Evolutionary conservation across 2,797 vertebrate genomes (phyloP).

Genomic region (Manis pentadactyla): DNA sequence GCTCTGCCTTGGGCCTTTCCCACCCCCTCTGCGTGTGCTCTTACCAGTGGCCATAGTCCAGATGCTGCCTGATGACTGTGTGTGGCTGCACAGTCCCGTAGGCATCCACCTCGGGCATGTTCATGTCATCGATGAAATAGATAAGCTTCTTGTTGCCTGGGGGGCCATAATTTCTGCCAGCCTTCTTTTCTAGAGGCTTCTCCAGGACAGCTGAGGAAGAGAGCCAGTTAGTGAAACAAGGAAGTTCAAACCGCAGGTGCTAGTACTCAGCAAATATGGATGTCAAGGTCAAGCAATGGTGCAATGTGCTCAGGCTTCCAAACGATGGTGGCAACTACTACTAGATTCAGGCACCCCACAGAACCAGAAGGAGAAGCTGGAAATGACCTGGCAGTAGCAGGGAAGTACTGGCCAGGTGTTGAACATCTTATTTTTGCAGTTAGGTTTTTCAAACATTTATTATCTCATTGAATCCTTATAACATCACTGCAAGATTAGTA

Average conservation of each 20-base stretch:
- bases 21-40: no score
- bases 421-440: background rate
- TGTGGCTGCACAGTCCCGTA: conserved; percentile 97
- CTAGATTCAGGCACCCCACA: background rate
- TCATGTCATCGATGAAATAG: conserved; percentile 97
- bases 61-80: conserved; percentile 95
- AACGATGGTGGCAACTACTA: fast-evolving
- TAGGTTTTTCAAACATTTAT: background rate
- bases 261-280: background rate
- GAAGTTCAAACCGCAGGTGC: background rate
- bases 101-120: conserved; percentile 95
- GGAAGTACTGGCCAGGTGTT: fast-evolving
- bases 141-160: conserved; percentile 92
- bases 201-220: conserved; percentile 90
- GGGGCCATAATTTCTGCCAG: conserved; percentile 94
- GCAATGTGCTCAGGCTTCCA: fast-evolving
- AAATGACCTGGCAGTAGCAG: background rate
- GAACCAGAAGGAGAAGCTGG: background rate
- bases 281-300: background rate
- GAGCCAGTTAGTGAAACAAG: conserved; percentile 38
- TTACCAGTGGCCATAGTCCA: conserved; percentile 96
- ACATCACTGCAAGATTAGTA: background rate
- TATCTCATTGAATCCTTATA: background rate
- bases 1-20: fast-evolving
- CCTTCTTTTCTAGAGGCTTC: conserved; percentile 96